These are phyloP conservation scores for Garra rufa DNA, from an alignment of 2,113 vertebrate species.

Conservation along the genomic window DNA sequence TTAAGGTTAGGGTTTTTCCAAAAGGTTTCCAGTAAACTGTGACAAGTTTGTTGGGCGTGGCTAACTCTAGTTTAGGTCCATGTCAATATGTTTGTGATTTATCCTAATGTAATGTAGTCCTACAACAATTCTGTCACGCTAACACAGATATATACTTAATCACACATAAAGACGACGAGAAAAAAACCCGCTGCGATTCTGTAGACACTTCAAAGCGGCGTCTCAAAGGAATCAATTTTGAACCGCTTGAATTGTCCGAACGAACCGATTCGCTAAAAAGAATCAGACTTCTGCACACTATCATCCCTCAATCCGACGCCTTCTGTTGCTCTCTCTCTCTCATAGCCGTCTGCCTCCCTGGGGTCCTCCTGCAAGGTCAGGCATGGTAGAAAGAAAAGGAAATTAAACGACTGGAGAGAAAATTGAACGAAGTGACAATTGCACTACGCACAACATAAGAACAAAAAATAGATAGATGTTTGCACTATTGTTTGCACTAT, in stretches of 20 bases:
- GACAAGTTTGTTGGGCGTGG: too few relatives aligned
- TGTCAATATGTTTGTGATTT: background rate
- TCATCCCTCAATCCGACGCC: constrained; percentile 51
- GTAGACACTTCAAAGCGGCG: background rate
- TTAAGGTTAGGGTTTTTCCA: too few relatives aligned
- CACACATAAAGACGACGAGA: background rate
- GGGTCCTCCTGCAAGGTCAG: constrained; percentile 64
- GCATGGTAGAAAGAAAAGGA: background rate
- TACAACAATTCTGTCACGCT: background rate
- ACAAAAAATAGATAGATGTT: background rate
- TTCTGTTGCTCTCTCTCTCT: constrained; percentile 1
- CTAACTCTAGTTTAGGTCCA: too few relatives aligned
- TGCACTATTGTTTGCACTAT: background rate
- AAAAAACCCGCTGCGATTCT: background rate
- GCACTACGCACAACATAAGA: background rate
- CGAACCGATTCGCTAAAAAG: constrained; percentile 24
- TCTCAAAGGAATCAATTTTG: background rate
- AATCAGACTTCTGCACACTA: constrained; percentile 24
- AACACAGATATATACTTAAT: background rate
- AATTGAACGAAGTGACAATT: background rate
- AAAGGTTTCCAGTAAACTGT: too few relatives aligned
- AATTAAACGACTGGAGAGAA: constrained; percentile 15
- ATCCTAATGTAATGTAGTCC: background rate
- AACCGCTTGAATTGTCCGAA: background rate
- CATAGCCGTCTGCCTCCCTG: constrained; percentile 54